A percentile compares a stretch with the other conserved stretches of the same genome.
Conservation (phyloP, 2,888 invertebrate species). For the Caradrina clavipalpis region DNA sequence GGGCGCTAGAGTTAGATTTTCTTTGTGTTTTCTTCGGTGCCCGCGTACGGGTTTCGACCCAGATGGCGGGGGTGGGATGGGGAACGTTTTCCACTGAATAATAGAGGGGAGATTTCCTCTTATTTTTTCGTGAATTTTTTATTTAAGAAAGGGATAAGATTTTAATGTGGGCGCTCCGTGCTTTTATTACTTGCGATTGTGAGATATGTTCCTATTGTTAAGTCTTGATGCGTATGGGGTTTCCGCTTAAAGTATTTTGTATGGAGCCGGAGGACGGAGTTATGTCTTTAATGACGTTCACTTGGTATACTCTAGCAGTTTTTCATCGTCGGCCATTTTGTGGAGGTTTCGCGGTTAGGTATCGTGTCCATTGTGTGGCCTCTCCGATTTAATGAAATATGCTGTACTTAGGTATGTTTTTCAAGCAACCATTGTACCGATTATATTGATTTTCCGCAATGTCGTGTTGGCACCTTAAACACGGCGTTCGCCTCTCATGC, state of each 20-base stretch:
- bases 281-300: slow-evolving; percentile 83
- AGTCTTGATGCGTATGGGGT: slow-evolving; percentile 87
- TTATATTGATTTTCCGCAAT: no score
- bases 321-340: slow-evolving; percentile 68
- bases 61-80: slow-evolving; percentile 69
- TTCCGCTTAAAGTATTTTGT: slow-evolving; percentile 90
- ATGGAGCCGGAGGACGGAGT: slow-evolving; percentile 78
- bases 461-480: no score
- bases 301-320: slow-evolving; percentile 69
- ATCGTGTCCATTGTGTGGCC: slow-evolving; percentile 54
- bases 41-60: slow-evolving; percentile 66
- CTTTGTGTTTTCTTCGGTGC: slow-evolving; percentile 79
- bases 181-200: slow-evolving; percentile 89
- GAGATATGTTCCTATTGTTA: slow-evolving; percentile 87
- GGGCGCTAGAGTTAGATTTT: slow-evolving; percentile 84
- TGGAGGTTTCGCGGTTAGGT: slow-evolving; percentile 58
- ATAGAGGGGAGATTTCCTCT: slow-evolving; percentile 88
- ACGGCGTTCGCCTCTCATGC: no score
- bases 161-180: slow-evolving; percentile 89
- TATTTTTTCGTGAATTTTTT: slow-evolving; percentile 91
- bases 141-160: slow-evolving; percentile 91
- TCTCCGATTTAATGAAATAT: slow-evolving; percentile 25
- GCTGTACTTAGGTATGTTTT: not conserved
- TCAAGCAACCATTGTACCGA: no score
- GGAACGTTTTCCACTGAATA: slow-evolving; percentile 83